phyloP scores from a whole-genome alignment of 2,113 vertebrate genomes.

The Nipponia nippon region DNA sequence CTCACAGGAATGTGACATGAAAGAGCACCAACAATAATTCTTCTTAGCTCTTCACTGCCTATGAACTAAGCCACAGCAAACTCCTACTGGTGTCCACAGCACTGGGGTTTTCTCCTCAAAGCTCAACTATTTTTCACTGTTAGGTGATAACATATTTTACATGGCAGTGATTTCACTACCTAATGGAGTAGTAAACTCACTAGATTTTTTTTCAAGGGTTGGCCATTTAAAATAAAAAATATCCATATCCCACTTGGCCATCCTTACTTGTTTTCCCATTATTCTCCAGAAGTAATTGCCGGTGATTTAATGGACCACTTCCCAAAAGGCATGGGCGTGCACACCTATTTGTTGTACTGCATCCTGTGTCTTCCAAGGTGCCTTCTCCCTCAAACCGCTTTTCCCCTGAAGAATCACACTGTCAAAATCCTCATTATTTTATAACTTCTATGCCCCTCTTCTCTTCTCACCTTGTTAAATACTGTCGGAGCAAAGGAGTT shows the following conservation, averaged over 20 bases:
- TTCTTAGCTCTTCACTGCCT: not conserved
- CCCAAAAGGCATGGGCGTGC: not conserved
- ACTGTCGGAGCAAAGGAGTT: slow-evolving; percentile 58
- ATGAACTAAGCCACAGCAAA: fast-evolving
- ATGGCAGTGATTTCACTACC: not conserved
- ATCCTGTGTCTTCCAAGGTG: not conserved
- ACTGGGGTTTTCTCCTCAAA: not conserved
- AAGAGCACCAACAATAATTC: not conserved
- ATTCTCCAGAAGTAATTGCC: not conserved
- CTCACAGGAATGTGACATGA: not conserved
- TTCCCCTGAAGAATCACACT: slow-evolving; percentile 45
- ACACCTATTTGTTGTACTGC: not conserved
- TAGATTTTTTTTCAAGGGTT: not conserved
- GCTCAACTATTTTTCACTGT: not conserved
- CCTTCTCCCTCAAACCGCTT: not conserved
- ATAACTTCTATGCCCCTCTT: slow-evolving; percentile 61
- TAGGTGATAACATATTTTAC: not conserved
- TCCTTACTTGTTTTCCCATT: not conserved
- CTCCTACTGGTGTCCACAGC: not conserved
- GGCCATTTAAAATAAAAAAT: not conserved
- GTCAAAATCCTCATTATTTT: slow-evolving; percentile 68
- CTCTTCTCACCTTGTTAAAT: slow-evolving; percentile 64
- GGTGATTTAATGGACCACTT: fast-evolving
- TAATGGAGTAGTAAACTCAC: not conserved
- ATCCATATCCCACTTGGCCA: not conserved